Conservation (phyloP, 2,797 vertebrate genomes). For the Enteromius mattozi region DNA sequence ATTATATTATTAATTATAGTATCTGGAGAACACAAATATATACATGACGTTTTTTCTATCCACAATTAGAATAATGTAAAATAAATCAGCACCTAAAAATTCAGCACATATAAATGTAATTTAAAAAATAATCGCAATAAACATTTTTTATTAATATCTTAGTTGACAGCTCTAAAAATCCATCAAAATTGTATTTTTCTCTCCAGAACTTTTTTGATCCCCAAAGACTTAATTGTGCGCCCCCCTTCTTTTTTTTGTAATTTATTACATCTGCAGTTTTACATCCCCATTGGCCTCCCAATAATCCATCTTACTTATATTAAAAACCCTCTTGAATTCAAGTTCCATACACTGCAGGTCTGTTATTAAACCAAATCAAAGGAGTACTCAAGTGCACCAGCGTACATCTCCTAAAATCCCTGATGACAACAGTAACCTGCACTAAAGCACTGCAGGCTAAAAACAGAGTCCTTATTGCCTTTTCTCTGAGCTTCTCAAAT, state of each 20-base stretch:
- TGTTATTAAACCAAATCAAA: slow-evolving; percentile 5
- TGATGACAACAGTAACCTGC: slow-evolving; percentile 61
- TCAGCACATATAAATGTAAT: background rate
- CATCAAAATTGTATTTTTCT: background rate
- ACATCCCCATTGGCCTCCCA: background rate
- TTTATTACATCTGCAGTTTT: background rate
- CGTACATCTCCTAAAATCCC: slow-evolving; percentile 59
- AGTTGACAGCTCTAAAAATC: background rate
- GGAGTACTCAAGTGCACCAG: slow-evolving; percentile 36
- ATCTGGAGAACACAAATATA: background rate
- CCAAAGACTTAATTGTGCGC: background rate
- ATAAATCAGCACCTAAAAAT: background rate
- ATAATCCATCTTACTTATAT: background rate
- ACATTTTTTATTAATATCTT: background rate
- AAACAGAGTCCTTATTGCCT: background rate
- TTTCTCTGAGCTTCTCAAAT: background rate
- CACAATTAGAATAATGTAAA: background rate
- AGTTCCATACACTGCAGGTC: background rate
- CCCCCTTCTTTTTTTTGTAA: background rate
- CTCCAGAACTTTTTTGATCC: background rate
- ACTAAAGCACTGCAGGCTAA: slow-evolving; percentile 55
- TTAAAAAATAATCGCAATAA: background rate
- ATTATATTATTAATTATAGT: background rate
- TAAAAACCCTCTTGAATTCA: slow-evolving; percentile 3
- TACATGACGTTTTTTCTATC: background rate